phyloP scores from a whole-genome alignment of 2,888 invertebrate genomes.

The Amphimallon solstitiale region DNA sequence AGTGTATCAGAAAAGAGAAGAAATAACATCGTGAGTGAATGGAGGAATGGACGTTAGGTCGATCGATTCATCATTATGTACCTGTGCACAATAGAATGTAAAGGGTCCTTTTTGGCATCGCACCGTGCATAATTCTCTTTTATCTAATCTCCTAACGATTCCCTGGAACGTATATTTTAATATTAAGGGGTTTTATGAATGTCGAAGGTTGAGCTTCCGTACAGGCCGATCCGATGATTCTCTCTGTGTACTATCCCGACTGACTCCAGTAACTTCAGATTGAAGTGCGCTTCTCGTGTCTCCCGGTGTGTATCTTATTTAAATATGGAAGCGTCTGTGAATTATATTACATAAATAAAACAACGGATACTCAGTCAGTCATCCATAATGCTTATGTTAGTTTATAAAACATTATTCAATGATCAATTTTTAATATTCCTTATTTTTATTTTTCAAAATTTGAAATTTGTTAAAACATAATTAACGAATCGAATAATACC shows the following conservation, averaged over 20 bases:
- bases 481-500: no score
- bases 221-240: slow-evolving; percentile 2
- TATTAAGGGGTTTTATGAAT: slow-evolving; percentile 32
- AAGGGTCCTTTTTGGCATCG: slow-evolving; percentile 30
- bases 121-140: slow-evolving; percentile 34
- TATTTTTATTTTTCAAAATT: no score
- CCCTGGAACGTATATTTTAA: slow-evolving; percentile 31
- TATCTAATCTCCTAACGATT: slow-evolving; percentile 35
- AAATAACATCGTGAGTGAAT: slow-evolving; percentile 4
- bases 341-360: no score
- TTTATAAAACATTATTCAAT: no score
- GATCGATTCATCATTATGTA: slow-evolving; percentile 32
- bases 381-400: no score
- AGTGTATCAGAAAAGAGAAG: slow-evolving; percentile 6
- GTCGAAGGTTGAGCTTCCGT: slow-evolving; percentile 14
- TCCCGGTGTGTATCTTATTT: slow-evolving; percentile 17
- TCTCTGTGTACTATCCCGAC: not conserved
- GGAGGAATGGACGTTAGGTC: slow-evolving; percentile 2
- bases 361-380: no score
- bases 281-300: slow-evolving; percentile 7
- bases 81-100: slow-evolving; percentile 28
- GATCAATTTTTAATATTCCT: no score
- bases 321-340: slow-evolving; percentile 12
- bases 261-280: slow-evolving; percentile 5
- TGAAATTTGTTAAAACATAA: no score